phyloP scores from a whole-genome alignment of 2,888 invertebrate genomes.

The Drosophila rellima region DNA sequence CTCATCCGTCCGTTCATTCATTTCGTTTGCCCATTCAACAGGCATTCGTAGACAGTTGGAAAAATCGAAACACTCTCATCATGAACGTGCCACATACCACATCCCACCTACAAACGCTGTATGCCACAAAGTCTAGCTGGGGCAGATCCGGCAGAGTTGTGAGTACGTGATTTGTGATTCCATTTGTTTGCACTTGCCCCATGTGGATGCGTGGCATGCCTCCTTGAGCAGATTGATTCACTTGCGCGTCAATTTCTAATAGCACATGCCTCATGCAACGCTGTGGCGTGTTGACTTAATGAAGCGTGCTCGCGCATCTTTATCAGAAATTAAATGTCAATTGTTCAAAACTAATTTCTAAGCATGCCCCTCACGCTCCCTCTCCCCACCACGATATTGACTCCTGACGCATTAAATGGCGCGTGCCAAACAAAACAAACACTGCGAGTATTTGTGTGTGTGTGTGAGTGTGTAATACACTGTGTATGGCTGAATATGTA shows the following conservation, averaged over 20 bases:
- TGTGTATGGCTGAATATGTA: conserved; percentile 6
- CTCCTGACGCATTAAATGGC: conserved; percentile 61
- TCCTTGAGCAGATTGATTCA: conserved; percentile 45
- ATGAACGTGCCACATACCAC: conserved; percentile 36
- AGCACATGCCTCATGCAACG: conserved; percentile 76
- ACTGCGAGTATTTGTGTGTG: neutral
- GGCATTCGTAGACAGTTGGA: conserved; percentile 42
- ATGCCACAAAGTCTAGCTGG: conserved; percentile 30
- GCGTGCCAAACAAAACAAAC: conserved; percentile 62
- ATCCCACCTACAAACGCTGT: conserved; percentile 3
- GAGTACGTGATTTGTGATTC: conserved; percentile 74
- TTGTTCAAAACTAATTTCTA: conserved; percentile 77
- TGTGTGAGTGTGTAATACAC: conserved; percentile 15
- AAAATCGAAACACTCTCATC: conserved; percentile 64
- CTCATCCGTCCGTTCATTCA: conserved; percentile 24
- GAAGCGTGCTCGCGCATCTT: conserved; percentile 79
- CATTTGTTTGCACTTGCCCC: conserved; percentile 62
- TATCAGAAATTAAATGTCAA: conserved; percentile 83
- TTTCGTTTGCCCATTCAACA: conserved; percentile 52
- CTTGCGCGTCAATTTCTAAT: conserved; percentile 64
- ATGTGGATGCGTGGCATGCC: conserved; percentile 18
- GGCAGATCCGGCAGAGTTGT: conserved; percentile 24
- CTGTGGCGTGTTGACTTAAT: conserved; percentile 81
- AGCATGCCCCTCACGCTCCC: conserved; percentile 23
- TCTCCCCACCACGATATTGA: neutral